Conservation (phyloP, 2,797 vertebrate species). For the Pangasius larnaudii region DNA sequence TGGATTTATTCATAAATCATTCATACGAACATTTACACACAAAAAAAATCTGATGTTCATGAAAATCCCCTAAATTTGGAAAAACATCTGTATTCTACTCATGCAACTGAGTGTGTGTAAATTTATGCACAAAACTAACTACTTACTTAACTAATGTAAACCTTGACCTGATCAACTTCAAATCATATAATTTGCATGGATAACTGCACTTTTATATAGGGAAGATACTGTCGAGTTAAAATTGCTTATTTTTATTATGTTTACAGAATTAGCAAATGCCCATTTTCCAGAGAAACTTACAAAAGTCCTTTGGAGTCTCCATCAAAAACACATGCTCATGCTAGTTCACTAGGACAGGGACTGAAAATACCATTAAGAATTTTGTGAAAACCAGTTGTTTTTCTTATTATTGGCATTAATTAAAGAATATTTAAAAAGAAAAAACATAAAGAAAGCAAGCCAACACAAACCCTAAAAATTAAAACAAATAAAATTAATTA, state of each 20-base stretch:
- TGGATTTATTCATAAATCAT: background rate
- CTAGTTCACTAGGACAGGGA: background rate
- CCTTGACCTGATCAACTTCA: background rate
- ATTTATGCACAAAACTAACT: background rate
- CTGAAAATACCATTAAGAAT: background rate
- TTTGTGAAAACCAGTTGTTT: background rate
- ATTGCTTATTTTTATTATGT: background rate
- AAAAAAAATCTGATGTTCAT: background rate
- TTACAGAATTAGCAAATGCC: background rate
- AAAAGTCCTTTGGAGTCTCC: background rate
- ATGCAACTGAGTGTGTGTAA: background rate
- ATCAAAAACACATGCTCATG: background rate
- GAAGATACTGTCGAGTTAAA: background rate
- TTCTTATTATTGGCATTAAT: background rate
- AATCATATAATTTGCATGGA: background rate
- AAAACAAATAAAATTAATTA: background rate
- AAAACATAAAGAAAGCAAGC: background rate
- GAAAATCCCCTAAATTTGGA: background rate
- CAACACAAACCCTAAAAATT: background rate
- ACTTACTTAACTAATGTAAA: background rate
- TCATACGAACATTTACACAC: background rate
- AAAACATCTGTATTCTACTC: background rate
- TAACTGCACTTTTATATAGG: background rate
- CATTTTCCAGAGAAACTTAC: background rate
- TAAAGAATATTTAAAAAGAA: background rate